phyloP scores from a whole-genome alignment of 2,888 invertebrate species.

The Flabesymbios commensalis region DNA sequence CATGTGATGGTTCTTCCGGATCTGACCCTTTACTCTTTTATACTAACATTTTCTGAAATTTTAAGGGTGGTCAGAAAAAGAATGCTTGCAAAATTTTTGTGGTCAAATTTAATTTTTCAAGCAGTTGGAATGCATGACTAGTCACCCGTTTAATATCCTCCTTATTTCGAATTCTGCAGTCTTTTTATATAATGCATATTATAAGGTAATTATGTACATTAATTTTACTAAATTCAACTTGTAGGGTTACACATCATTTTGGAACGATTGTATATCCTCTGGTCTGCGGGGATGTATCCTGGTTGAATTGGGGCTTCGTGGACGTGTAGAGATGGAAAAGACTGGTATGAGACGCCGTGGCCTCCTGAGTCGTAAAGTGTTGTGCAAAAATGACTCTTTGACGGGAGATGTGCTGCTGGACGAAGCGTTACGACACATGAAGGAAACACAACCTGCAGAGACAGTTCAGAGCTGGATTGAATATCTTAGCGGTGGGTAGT shows the following conservation, averaged over 20 bases:
- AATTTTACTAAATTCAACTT: neutral
- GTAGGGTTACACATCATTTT: conserved; percentile 77
- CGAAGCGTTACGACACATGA: conserved; percentile 92
- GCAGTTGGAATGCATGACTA: too few species aligned
- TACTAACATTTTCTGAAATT: too few species aligned
- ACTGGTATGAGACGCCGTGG: conserved; percentile 90
- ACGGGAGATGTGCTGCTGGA: conserved; percentile 94
- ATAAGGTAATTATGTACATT: neutral
- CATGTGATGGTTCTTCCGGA: too few species aligned
- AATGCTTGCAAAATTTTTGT: too few species aligned
- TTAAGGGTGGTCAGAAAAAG: too few species aligned
- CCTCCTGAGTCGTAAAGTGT: conserved; percentile 81
- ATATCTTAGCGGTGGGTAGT: conserved; percentile 90
- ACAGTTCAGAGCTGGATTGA: conserved; percentile 99
- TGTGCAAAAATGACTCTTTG: conserved; percentile 78
- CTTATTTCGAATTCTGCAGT: too few species aligned
- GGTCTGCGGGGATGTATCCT: conserved; percentile 97
- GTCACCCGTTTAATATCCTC: too few species aligned
- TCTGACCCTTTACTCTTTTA: too few species aligned
- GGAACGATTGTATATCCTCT: conserved; percentile 99
- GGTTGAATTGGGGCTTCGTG: conserved; percentile 92
- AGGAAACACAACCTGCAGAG: conserved; percentile 97
- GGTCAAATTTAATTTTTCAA: too few species aligned
- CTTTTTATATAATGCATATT: too few species aligned
- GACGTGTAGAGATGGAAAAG: conserved; percentile 93